These are phyloP conservation scores for Agrilus mali DNA, from an alignment of 2,888 invertebrate genomes.

Conservation along the genomic window DNA sequence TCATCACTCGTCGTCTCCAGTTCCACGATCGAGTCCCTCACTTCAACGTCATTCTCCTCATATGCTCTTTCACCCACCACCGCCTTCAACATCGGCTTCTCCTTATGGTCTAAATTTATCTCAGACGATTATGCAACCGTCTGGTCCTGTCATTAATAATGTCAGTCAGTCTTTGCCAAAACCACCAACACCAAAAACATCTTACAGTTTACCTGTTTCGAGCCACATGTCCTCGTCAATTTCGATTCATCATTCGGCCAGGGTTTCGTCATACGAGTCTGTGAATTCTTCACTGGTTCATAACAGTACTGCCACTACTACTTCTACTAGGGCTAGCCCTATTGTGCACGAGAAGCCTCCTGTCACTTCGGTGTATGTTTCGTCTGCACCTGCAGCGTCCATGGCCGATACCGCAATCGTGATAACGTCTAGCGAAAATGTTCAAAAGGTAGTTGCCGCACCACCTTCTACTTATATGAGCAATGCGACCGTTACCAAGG, in stretches of 20 bases:
- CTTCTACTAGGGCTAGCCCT: too few species aligned
- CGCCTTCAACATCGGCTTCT: slow-evolving; percentile 15
- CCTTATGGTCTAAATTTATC: slow-evolving; percentile 27
- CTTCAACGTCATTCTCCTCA: slow-evolving; percentile 42
- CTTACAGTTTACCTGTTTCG: slow-evolving; percentile 1
- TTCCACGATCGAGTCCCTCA: slow-evolving; percentile 40
- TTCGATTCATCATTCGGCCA: slow-evolving; percentile 14
- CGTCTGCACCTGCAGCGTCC: too few species aligned
- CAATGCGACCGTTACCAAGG: neutral
- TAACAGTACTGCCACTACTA: too few species aligned
- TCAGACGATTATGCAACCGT: slow-evolving; percentile 33
- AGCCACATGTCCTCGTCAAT: slow-evolving; percentile 8
- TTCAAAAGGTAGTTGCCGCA: too few species aligned
- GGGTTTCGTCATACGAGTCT: too few species aligned
- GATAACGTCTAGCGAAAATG: too few species aligned
- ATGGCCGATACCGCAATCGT: too few species aligned
- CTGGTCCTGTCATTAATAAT: slow-evolving; percentile 29
- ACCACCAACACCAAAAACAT: slow-evolving; percentile 23
- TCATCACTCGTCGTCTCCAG: slow-evolving; percentile 18
- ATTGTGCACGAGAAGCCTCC: too few species aligned
- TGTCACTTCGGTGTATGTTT: too few species aligned
- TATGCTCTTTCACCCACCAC: slow-evolving; percentile 20
- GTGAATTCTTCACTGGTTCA: too few species aligned
- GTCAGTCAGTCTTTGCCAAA: slow-evolving; percentile 22
- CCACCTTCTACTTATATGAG: too few species aligned